Conservation (phyloP, 1,140 invertebrate species). For the Archivesica marissinica region DNA sequence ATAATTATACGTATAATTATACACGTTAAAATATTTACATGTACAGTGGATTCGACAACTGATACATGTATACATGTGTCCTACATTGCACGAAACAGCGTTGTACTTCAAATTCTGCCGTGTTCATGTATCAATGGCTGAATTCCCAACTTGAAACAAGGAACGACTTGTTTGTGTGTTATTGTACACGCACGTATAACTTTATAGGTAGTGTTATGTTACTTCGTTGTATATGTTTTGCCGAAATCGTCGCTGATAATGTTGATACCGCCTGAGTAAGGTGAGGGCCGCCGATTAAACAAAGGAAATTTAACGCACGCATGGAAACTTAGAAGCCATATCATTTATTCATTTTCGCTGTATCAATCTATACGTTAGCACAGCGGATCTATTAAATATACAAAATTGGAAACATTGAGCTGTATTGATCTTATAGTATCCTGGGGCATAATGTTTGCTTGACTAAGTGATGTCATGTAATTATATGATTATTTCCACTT, state of each 20-base stretch:
- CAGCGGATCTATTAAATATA: constrained; percentile 26
- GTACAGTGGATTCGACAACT: too few species aligned
- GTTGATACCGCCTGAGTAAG: constrained; percentile 1
- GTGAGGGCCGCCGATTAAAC: neutral
- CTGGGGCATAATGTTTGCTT: constrained; percentile 42
- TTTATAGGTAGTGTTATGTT: neutral
- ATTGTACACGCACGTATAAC: neutral
- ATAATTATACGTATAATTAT: too few species aligned
- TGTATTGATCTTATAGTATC: constrained; percentile 7
- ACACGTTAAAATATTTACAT: too few species aligned
- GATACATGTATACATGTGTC: too few species aligned
- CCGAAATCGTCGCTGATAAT: too few species aligned
- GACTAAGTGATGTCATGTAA: constrained; percentile 50
- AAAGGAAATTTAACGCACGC: constrained; percentile 19
- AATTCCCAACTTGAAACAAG: constrained; percentile 1
- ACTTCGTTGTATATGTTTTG: neutral
- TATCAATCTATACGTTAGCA: neutral
- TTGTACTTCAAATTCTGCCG: too few species aligned
- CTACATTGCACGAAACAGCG: too few species aligned
- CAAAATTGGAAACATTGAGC: constrained; percentile 31
- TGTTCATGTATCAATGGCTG: neutral
- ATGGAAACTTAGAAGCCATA: neutral
- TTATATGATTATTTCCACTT: constrained; percentile 53
- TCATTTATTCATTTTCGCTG: constrained; percentile 20
- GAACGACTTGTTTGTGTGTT: constrained; percentile 5